phyloP scores from a whole-genome alignment of 2,888 invertebrate species.

The Periphyllus acericola region DNA sequence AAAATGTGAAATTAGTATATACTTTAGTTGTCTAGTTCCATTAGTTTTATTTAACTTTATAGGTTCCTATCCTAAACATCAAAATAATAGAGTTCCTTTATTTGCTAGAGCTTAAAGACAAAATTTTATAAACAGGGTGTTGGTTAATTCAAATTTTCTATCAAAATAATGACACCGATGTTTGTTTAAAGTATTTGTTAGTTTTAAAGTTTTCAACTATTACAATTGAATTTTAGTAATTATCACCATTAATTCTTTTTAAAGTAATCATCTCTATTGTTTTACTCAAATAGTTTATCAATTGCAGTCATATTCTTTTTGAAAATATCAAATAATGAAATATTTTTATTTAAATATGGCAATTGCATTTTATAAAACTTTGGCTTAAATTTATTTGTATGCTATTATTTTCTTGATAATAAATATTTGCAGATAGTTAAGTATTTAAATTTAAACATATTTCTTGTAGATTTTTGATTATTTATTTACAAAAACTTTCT shows the following conservation, averaged over 20 bases:
- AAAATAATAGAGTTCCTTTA: slow-evolving; percentile 39
- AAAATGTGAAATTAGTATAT: background rate
- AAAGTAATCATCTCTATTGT: slow-evolving; percentile 4
- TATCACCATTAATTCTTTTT: background rate
- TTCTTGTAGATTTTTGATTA: background rate
- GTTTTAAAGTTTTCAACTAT: slow-evolving; percentile 18
- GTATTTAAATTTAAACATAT: background rate
- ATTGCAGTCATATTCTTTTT: background rate
- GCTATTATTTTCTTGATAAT: background rate
- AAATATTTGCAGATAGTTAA: background rate
- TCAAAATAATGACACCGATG: background rate
- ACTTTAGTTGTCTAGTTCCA: slow-evolving; percentile 14
- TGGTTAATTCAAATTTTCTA: slow-evolving; percentile 27
- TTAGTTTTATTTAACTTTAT: slow-evolving; percentile 19
- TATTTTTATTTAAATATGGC: background rate
- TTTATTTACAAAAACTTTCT: background rate
- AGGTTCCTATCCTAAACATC: slow-evolving; percentile 11
- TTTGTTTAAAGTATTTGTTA: slow-evolving; percentile 8
- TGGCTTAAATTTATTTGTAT: background rate
- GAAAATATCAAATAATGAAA: background rate
- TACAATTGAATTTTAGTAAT: slow-evolving; percentile 5
- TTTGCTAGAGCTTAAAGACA: slow-evolving; percentile 27
- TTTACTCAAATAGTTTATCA: background rate
- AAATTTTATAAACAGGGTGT: slow-evolving; percentile 47
- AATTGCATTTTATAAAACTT: background rate